These are phyloP conservation scores for Echiichthys vipera DNA, from an alignment of 2,797 vertebrate genomes.

Conservation along the genomic window DNA sequence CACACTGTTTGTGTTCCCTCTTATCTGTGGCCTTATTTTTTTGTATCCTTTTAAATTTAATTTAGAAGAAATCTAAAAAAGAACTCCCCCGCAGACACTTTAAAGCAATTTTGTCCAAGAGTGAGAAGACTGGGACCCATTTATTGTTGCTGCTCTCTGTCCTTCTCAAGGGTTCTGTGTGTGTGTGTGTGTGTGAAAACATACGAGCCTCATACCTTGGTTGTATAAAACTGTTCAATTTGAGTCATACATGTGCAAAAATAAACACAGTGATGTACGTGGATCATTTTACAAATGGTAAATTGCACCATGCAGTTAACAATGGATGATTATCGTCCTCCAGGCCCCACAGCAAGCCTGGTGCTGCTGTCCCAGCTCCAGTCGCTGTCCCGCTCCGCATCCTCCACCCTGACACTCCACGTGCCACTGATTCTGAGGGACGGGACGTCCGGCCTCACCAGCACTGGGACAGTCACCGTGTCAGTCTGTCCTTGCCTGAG, in stretches of 20 bases:
- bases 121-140: constrained; percentile 11
- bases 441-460: constrained; percentile 88
- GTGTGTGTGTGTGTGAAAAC: not conserved
- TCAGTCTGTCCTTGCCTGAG: constrained; percentile 91
- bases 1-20: not conserved
- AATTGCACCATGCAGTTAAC: not conserved
- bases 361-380: constrained; percentile 86
- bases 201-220: not conserved
- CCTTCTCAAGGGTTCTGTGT: not conserved
- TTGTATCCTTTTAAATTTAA: constrained; percentile 11
- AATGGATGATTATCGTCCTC: constrained; percentile 10
- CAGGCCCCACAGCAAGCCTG: constrained; percentile 91
- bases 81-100: not conserved
- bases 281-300: not conserved
- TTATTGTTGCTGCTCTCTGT: constrained; percentile 5
- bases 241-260: constrained; percentile 17
- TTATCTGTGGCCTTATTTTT: constrained; percentile 13
- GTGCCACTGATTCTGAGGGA: constrained; percentile 91
- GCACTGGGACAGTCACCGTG: constrained; percentile 91
- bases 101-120: not conserved
- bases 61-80: constrained; percentile 12
- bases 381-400: constrained; percentile 81
- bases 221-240: constrained; percentile 5
- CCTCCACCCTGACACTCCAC: constrained; percentile 86
- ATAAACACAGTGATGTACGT: not conserved